Conservation (phyloP, 2,888 invertebrate genomes). For the Choristoneura rosaceana region DNA sequence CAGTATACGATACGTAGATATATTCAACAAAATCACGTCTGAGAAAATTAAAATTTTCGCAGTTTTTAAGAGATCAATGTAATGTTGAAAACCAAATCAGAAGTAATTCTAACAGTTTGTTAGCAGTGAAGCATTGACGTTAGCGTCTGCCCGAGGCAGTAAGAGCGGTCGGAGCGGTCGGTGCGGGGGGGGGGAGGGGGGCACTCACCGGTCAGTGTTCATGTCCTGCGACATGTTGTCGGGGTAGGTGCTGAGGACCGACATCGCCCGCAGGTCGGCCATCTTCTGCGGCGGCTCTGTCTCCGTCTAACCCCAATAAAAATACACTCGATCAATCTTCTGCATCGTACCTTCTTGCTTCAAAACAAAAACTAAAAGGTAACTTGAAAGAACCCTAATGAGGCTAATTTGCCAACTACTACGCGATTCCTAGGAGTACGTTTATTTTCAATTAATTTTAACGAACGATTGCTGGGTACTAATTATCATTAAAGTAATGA, state of each 20-base stretch:
- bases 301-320: constrained; percentile 76
- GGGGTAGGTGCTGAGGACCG: constrained; percentile 85
- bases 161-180: no score
- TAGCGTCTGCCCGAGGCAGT: background rate
- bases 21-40: background rate
- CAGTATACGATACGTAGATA: background rate
- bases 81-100: background rate
- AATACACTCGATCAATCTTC: constrained; percentile 32
- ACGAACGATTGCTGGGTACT: background rate
- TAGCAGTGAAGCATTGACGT: background rate
- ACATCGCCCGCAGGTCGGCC: constrained; percentile 85
- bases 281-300: constrained; percentile 70
- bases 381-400: background rate
- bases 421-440: background rate
- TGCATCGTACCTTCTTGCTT: background rate
- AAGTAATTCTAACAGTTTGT: background rate
- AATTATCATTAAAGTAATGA: no score
- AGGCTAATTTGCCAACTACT: background rate
- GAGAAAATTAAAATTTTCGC: background rate
- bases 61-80: constrained; percentile 25
- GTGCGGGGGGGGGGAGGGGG: background rate
- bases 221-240: constrained; percentile 86
- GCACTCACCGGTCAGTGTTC: constrained; percentile 86
- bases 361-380: background rate
- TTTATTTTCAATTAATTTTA: background rate